Evolutionary conservation across 2,797 vertebrate genomes (phyloP).

Genomic region (Syngnathus acus): DNA sequence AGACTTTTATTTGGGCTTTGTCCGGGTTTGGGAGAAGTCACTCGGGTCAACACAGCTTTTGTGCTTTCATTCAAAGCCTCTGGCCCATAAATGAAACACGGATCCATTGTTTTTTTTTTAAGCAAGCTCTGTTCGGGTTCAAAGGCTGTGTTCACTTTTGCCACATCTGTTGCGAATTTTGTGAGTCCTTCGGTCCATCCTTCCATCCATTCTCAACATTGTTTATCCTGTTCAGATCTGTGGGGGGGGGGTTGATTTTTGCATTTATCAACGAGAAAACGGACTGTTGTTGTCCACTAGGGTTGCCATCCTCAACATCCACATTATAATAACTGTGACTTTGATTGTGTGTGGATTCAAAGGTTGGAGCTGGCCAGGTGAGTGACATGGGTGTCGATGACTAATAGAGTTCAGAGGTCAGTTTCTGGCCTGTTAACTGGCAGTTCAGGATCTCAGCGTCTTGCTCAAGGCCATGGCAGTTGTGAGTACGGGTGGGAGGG

Average conservation of each 20-base stretch:
- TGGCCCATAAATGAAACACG: constrained; percentile 24
- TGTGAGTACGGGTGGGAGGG: too few species aligned
- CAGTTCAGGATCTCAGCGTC: too few species aligned
- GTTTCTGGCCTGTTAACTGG: too few species aligned
- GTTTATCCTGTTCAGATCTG: too few species aligned
- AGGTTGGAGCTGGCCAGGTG: too few species aligned
- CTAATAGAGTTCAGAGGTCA: background rate
- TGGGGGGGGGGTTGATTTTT: background rate
- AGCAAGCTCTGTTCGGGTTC: constrained; percentile 32
- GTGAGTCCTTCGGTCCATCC: background rate
- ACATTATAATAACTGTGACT: too few species aligned
- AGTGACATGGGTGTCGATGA: too few species aligned
- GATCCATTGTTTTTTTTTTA: constrained; percentile 30
- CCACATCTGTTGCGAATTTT: background rate
- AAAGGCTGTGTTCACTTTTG: constrained; percentile 9
- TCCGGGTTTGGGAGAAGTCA: constrained; percentile 26
- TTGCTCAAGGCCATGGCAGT: too few species aligned
- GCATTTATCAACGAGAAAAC: background rate
- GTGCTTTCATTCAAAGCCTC: constrained; percentile 35
- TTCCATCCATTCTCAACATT: too few species aligned
- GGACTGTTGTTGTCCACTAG: too few species aligned
- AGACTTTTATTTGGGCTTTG: constrained; percentile 31
- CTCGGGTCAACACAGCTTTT: constrained; percentile 34
- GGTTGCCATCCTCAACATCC: too few species aligned
- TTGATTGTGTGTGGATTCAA: too few species aligned